These are phyloP conservation scores for Potorous gilbertii DNA, from an alignment of 2,797 vertebrate species.

Conservation along the genomic window DNA sequence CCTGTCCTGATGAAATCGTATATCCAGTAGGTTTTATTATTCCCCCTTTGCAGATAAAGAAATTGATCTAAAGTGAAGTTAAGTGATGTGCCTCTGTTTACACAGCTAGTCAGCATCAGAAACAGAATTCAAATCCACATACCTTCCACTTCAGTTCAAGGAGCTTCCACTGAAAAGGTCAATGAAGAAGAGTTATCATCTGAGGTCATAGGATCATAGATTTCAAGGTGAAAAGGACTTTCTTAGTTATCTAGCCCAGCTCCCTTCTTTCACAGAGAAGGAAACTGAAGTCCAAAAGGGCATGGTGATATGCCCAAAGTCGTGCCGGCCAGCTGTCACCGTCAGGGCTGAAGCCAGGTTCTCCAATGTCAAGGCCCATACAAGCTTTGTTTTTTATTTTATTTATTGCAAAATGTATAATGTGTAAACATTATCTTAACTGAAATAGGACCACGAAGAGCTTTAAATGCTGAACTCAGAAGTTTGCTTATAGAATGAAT, in stretches of 20 bases:
- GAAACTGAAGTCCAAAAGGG: background rate
- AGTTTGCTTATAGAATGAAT: background rate
- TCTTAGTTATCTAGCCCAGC: background rate
- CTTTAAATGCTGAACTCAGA: background rate
- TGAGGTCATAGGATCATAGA: background rate
- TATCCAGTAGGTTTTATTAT: background rate
- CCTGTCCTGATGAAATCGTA: background rate
- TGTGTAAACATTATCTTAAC: background rate
- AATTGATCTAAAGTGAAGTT: background rate
- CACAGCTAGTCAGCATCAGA: background rate
- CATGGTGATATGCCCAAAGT: background rate
- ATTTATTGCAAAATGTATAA: background rate
- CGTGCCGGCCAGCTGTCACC: background rate
- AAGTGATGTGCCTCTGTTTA: background rate
- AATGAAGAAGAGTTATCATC: background rate
- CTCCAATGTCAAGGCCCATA: background rate
- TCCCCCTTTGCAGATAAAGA: background rate
- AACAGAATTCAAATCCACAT: background rate
- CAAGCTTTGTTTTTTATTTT: background rate
- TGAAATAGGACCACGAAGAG: background rate
- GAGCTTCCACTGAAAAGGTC: background rate
- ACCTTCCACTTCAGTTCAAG: background rate
- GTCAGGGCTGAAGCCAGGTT: background rate
- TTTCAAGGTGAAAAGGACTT: background rate
- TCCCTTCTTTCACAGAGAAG: background rate